phyloP scores from a whole-genome alignment of 2,797 vertebrate genomes.

The Erpetoichthys calabaricus region DNA sequence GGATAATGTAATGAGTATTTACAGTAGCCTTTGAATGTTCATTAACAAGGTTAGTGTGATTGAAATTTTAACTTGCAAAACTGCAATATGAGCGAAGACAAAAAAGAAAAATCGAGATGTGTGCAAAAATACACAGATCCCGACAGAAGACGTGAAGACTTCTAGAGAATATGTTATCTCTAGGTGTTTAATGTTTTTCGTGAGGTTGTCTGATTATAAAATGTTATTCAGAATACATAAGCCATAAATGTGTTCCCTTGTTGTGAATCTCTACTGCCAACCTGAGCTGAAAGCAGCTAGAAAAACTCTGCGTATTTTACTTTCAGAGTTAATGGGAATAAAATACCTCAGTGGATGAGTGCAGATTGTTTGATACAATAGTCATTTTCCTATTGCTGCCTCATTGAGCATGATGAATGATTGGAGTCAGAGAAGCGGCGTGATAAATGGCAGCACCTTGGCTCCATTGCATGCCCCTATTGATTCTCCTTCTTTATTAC shows the following conservation, averaged over 20 bases:
- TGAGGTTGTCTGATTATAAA: conserved; percentile 43
- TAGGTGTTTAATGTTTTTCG: too few species aligned
- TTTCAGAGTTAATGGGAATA: conserved; percentile 99
- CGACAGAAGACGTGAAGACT: too few species aligned
- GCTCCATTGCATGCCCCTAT: conserved; percentile 99
- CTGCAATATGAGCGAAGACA: neutral
- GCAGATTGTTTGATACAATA: conserved; percentile 99
- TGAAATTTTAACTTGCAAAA: conserved; percentile 33
- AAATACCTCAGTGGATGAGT: conserved; percentile 99
- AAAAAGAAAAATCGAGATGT: conserved; percentile 5
- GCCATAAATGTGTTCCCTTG: conserved; percentile 59
- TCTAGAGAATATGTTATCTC: too few species aligned
- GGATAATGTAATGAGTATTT: conserved; percentile 76
- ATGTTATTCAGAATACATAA: conserved; percentile 52
- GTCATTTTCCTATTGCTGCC: conserved; percentile 99
- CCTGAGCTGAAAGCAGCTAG: conserved; percentile 78
- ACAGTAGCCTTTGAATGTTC: conserved; percentile 65
- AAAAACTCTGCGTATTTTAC: conserved; percentile 99
- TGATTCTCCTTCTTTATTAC: conserved; percentile 99
- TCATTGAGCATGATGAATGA: conserved; percentile 99
- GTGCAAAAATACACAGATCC: too few species aligned
- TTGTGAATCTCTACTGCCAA: conserved; percentile 65
- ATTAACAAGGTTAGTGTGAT: conserved; percentile 50
- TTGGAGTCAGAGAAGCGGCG: conserved; percentile 98
- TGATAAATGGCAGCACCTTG: conserved; percentile 99